Conservation (phyloP, 2,888 invertebrate species). For the Exephanes ischioxanthus region DNA sequence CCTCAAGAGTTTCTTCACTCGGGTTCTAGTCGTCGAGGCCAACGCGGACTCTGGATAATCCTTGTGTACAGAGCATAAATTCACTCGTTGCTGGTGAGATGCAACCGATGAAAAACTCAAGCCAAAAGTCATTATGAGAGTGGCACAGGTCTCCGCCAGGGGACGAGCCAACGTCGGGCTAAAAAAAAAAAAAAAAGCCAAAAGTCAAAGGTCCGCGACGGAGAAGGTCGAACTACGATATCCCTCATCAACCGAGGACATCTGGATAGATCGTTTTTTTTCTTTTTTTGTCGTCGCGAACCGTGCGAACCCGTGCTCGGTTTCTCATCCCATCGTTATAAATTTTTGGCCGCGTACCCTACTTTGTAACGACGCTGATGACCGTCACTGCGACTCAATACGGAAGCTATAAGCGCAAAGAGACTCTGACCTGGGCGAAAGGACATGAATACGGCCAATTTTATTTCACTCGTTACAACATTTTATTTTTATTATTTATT, state of each 20-base stretch:
- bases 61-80: constrained; percentile 2
- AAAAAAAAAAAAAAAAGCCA: background rate
- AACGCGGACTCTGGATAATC: constrained; percentile 1
- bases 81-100: background rate
- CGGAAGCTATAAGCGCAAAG: background rate
- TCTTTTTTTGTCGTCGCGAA: constrained; percentile 27
- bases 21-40: constrained; percentile 14
- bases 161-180: too few relatives aligned
- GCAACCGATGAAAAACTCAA: background rate
- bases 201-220: background rate
- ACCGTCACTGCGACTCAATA: too few relatives aligned
- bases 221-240: constrained; percentile 32
- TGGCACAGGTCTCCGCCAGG: too few relatives aligned
- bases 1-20: constrained; percentile 44
- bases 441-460: background rate
- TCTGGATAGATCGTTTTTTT: constrained; percentile 41
- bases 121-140: background rate
- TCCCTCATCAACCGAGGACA: constrained; percentile 42
- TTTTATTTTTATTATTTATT: background rate
- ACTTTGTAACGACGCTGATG: too few relatives aligned
- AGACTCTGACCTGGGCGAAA: background rate
- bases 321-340: background rate
- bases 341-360: background rate
- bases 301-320: constrained; percentile 3
- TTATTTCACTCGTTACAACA: background rate